Conservation (phyloP, 2,888 invertebrate species). For the Stramonita haemastoma region DNA sequence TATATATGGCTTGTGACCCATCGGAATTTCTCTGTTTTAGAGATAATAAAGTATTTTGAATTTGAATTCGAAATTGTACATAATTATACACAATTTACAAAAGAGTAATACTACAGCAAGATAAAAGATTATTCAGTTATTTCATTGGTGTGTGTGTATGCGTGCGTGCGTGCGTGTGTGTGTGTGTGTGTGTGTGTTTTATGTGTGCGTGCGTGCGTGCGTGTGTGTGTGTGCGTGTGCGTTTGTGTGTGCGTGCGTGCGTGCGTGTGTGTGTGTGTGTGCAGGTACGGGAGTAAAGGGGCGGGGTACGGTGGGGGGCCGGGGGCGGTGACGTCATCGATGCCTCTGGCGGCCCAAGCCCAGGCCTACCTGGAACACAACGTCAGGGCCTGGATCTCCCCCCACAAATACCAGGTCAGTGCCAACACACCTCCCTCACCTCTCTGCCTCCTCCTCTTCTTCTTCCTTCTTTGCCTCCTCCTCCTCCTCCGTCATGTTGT, state of each 20-base stretch:
- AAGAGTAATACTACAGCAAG: too few species aligned
- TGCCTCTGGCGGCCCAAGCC: slow-evolving; percentile 64
- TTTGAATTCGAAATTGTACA: too few species aligned
- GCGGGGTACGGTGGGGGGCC: slow-evolving; percentile 12
- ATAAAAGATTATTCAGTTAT: too few species aligned
- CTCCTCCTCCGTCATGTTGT: not conserved
- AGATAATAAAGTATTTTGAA: too few species aligned
- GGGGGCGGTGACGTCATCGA: slow-evolving; percentile 25
- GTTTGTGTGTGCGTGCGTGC: not conserved
- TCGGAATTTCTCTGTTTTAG: too few species aligned
- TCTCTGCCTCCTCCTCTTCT: not conserved
- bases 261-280: not conserved
- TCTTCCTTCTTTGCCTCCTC: not conserved
- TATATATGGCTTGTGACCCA: too few species aligned
- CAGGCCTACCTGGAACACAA: slow-evolving; percentile 70
- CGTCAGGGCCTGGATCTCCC: slow-evolving; percentile 60
- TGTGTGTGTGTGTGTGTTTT: not conserved
- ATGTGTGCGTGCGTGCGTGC: not conserved
- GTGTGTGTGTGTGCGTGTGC: not conserved
- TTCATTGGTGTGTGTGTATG: too few species aligned
- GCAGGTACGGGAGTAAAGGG: slow-evolving; percentile 43
- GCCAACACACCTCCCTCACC: too few species aligned
- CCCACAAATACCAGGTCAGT: slow-evolving; percentile 59
- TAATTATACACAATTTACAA: too few species aligned
- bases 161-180: not conserved